Evolutionary conservation across 2,113 vertebrate species (phyloP).

Genomic region (Damaliscus lunatus): DNA sequence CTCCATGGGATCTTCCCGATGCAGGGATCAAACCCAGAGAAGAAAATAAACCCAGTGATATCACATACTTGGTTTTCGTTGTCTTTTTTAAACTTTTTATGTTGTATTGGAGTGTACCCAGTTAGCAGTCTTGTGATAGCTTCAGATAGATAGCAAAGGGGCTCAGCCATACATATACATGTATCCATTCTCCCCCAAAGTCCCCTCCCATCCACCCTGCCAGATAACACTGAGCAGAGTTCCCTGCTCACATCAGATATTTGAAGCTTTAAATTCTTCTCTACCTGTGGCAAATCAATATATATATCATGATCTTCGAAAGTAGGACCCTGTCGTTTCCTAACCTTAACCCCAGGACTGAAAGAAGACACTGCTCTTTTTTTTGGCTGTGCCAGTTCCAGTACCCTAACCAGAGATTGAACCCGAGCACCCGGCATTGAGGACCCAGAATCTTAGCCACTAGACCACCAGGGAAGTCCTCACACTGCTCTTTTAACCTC

Average conservation of each 20-base stretch:
- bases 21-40: background rate
- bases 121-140: background rate
- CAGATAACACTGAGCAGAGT: background rate
- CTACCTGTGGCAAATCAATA: background rate
- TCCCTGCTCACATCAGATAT: background rate
- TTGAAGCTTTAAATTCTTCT: background rate
- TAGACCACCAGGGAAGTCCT: background rate
- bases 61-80: background rate
- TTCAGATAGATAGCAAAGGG: background rate
- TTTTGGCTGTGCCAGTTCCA: background rate
- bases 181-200: background rate
- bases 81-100: background rate
- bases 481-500: background rate
- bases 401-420: background rate
- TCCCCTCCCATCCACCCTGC: background rate
- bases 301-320: background rate
- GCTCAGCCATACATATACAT: background rate
- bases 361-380: background rate
- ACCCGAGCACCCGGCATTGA: background rate
- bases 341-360: accelerated
- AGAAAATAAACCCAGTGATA: background rate
- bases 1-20: background rate
- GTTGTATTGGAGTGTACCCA: background rate
- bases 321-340: background rate
- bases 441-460: background rate